Percentiles rank a stretch among this genome's conserved stretches.
Evolutionary conservation across 2,113 vertebrate genomes (phyloP).

Genomic region (Amblyornis subalaris): DNA sequence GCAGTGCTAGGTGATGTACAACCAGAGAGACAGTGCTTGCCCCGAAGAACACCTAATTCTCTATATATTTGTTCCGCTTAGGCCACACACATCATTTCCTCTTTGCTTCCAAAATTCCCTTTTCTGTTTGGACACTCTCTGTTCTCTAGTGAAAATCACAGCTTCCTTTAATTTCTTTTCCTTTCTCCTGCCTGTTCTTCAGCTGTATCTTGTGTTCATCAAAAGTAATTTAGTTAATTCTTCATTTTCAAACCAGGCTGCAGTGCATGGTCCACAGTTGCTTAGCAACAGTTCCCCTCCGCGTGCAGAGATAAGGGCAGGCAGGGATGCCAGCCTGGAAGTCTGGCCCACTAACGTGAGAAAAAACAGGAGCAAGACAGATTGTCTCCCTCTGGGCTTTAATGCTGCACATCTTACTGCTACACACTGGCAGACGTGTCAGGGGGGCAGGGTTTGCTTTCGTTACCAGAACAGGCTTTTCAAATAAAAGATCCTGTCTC

Average conservation of each 20-base stretch:
- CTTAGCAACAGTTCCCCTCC: constrained; percentile 44
- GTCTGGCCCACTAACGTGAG: not conserved
- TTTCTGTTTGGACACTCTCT: not conserved
- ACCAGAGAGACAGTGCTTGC: not conserved
- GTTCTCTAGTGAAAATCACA: not conserved
- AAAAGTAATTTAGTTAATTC: constrained; percentile 31
- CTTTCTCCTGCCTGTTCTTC: not conserved
- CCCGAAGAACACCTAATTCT: not conserved
- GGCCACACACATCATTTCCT: not conserved
- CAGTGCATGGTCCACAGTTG: not conserved
- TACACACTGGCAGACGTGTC: not conserved
- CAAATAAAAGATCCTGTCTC: not conserved
- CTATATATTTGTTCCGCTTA: not conserved
- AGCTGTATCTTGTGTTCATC: not conserved
- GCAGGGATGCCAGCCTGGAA: not conserved
- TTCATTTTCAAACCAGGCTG: not conserved
- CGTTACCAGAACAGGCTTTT: not conserved
- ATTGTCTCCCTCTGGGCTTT: not conserved
- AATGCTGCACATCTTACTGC: not conserved
- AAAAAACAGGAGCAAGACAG: not conserved
- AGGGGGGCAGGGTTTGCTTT: not conserved
- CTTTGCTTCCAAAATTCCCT: not conserved
- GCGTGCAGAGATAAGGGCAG: not conserved
- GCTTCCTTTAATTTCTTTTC: not conserved
- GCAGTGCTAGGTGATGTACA: not conserved